Evolutionary conservation across 64 coral and sea anemone genomes (phyloP).

Genomic region (Montipora capricornis): DNA sequence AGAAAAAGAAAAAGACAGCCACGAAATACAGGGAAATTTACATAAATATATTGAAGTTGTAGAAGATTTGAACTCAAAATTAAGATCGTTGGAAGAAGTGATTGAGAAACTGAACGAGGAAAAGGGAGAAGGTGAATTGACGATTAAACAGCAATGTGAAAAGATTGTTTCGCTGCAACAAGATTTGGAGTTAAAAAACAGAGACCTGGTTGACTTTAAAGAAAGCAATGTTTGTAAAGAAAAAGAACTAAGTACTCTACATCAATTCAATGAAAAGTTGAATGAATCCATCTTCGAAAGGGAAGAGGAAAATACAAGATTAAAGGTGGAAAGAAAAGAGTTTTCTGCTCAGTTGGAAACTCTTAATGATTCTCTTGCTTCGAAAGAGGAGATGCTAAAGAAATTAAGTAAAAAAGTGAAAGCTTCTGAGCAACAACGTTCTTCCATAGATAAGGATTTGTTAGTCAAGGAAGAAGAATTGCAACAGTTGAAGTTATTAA

Average conservation of each 20-base stretch:
- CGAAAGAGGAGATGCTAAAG: constrained; percentile 33
- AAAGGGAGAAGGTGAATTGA: constrained; percentile 14
- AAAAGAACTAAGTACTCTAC: constrained; percentile 42
- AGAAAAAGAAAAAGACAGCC: constrained; percentile 55
- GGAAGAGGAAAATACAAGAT: constrained; percentile 4
- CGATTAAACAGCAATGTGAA: constrained; percentile 38
- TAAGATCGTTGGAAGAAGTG: constrained; percentile 3
- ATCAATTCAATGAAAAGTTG: constrained; percentile 17
- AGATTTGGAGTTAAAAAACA: constrained; percentile 51
- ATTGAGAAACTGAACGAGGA: constrained; percentile 35
- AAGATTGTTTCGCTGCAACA: constrained; percentile 43
- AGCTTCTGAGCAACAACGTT: constrained; percentile 40
- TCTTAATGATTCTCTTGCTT: constrained; percentile 12
- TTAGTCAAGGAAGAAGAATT: constrained; percentile 37
- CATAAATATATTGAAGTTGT: constrained; percentile 56
- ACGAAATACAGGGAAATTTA: constrained; percentile 59
- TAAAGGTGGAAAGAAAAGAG: neutral
- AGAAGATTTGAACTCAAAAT: constrained; percentile 59
- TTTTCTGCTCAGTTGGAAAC: neutral
- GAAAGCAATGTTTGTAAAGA: neutral
- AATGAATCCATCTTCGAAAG: neutral
- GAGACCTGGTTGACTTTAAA: constrained; percentile 46
- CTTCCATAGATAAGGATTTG: constrained; percentile 71
- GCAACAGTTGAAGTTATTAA: constrained; percentile 5
- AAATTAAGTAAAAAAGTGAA: constrained; percentile 43